These are phyloP conservation scores for Phalloptychus januarius DNA, from an alignment of 2,797 vertebrate genomes.

Conservation along the genomic window DNA sequence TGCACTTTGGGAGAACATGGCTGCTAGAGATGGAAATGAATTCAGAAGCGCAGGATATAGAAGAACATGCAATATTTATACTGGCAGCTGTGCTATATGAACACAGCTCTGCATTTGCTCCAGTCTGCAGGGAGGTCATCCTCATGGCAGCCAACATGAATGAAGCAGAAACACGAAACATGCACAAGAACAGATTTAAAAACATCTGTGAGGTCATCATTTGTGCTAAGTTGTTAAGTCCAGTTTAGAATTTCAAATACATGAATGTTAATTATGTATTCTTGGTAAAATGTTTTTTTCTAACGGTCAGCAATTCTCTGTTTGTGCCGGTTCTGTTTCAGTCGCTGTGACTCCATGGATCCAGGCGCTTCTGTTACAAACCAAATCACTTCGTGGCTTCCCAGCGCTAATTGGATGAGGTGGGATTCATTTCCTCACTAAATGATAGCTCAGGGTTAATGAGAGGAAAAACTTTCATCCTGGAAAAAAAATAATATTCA, in stretches of 20 bases:
- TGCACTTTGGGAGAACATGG: slow-evolving; percentile 27
- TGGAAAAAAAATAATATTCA: slow-evolving; percentile 3
- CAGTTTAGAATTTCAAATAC: not conserved
- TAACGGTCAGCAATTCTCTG: not conserved
- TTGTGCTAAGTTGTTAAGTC: not conserved
- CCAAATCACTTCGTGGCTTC: slow-evolving; percentile 1
- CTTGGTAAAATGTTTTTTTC: not conserved
- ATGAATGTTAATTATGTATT: not conserved
- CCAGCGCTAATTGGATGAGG: slow-evolving; percentile 6
- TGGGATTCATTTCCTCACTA: slow-evolving; percentile 8
- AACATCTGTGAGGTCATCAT: not conserved
- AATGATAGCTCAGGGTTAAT: slow-evolving; percentile 3
- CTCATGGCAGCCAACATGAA: not conserved
- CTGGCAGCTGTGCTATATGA: slow-evolving; percentile 3
- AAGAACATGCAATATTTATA: slow-evolving; percentile 40
- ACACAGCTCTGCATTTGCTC: not conserved
- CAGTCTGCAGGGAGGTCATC: slow-evolving; percentile 3
- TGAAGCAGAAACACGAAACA: not conserved
- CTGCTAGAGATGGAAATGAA: slow-evolving; percentile 28
- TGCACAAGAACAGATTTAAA: not conserved
- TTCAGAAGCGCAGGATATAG: slow-evolving; percentile 22
- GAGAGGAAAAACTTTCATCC: not conserved
- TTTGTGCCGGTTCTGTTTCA: not conserved
- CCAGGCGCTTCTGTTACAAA: not conserved
- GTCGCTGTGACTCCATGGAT: not conserved